Evolutionary conservation across 2,113 vertebrate species (phyloP).

Genomic region (Pao palembangensis): DNA sequence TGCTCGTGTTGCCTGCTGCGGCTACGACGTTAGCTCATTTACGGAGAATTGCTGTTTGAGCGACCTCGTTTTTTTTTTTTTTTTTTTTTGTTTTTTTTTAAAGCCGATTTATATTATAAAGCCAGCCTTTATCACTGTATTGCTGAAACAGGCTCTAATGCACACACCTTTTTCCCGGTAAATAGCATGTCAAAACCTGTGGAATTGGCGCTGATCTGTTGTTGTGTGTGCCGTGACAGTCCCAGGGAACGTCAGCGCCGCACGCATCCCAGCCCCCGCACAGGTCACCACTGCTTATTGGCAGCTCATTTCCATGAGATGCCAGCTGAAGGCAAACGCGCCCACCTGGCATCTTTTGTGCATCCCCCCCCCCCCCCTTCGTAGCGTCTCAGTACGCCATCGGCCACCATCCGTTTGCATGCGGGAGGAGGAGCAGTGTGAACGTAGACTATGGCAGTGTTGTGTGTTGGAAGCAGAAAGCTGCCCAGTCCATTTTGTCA

Average conservation of each 20-base stretch:
- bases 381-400: slow-evolving; percentile 34
- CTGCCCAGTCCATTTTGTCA: slow-evolving; percentile 37
- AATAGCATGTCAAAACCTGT: not conserved
- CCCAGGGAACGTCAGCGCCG: slow-evolving; percentile 18
- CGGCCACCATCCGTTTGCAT: slow-evolving; percentile 49
- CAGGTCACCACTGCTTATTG: slow-evolving; percentile 34
- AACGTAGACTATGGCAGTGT: too few species aligned
- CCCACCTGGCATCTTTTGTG: slow-evolving; percentile 51
- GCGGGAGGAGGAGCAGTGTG: slow-evolving; percentile 31
- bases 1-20: too few species aligned
- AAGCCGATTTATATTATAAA: too few species aligned
- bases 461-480: not conserved
- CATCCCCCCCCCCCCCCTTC: slow-evolving; percentile 26
- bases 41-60: too few species aligned
- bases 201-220: slow-evolving; percentile 5
- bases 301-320: slow-evolving; percentile 41
- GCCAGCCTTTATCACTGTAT: too few species aligned
- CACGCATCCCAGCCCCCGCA: not conserved
- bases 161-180: not conserved
- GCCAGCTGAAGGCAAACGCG: slow-evolving; percentile 48
- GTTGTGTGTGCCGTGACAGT: slow-evolving; percentile 4
- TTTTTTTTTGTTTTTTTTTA: too few species aligned
- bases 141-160: not conserved
- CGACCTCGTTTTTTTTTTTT: too few species aligned
- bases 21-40: too few species aligned